Evolutionary conservation across 1,140 invertebrate genomes (phyloP), one percentile per base, ranked within the genome.

Genomic region (Hycleus phaleratus): DNA sequence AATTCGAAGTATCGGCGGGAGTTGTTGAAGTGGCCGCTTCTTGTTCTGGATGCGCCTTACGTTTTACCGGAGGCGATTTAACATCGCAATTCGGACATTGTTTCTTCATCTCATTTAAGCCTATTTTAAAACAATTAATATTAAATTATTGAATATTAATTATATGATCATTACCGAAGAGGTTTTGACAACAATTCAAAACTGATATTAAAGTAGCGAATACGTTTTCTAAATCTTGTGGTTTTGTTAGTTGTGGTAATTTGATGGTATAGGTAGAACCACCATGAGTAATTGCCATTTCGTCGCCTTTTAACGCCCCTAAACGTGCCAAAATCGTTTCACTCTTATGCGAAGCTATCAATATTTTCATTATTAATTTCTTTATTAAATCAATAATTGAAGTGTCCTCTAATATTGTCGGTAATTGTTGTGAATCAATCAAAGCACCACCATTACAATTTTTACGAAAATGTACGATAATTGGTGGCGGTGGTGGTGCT

Each of bases 21-120:
- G 80, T 82, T 4, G 79, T 84, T 7, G 84, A 84, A 4, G 82
- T 83, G 2, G 82, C 82, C 38, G 81, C 80, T 74, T 84, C 81
- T 53, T 80, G 72, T 70, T 84, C 82, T 64, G 67, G 61, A 6
- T 61, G 67, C 26, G 61, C 58, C 49, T 66, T 71, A 26, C 64
- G 55, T 64, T 69, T 68, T 57, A 65, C 54, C 24, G 69, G 68
- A 5, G 61, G 49, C 18, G 65, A 60, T 56, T 63, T 67, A 1
- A 62, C 45, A 43, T 70, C 70, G 46, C 70, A 71, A 8, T 40
- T 46, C 9, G 51, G 26, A 56, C 70, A 71, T 40, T 70, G 67
- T 45, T 58, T 66, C 0, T 55, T 38, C 3, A 52, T 43, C 26
- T 56, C 43, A 38, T 71, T 67, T 9, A 71, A 56, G 46, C 48